A percentile compares a stretch with the other conserved stretches of the same genome.
phyloP scores from a whole-genome alignment of 2,888 invertebrate species.

The Volucella zonaria region DNA sequence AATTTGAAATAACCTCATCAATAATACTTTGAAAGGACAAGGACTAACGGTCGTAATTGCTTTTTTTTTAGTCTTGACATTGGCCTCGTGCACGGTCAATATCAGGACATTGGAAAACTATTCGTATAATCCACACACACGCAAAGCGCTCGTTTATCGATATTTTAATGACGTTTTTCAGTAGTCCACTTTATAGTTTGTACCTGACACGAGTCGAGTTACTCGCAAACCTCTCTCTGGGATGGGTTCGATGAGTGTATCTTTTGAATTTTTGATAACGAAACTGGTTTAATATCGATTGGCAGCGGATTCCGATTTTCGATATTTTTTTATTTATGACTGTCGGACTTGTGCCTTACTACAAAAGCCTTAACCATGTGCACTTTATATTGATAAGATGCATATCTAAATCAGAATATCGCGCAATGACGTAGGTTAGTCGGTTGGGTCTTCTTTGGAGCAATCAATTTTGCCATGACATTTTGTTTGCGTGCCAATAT shows the following conservation, averaged over 20 bases:
- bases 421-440: constrained; percentile 33
- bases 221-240: neutral
- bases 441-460: neutral
- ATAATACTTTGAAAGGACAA: constrained; percentile 30
- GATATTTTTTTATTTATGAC: constrained; percentile 48
- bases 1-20: neutral
- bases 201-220: constrained; percentile 9
- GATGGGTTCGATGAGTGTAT: neutral
- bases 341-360: constrained; percentile 16
- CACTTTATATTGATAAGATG: constrained; percentile 26
- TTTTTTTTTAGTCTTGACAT: constrained; percentile 32
- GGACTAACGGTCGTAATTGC: constrained; percentile 26
- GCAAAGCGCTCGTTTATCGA: constrained; percentile 31
- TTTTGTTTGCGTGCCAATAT: constrained; percentile 16
- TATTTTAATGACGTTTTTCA: constrained; percentile 5
- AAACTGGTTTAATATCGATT: constrained; percentile 49
- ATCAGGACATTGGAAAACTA: constrained; percentile 33
- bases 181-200: too few relatives aligned
- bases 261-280: constrained; percentile 35
- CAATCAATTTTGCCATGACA: constrained; percentile 44
- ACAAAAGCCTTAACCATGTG: constrained; percentile 18
- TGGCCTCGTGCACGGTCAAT: constrained; percentile 44
- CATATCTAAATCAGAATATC: constrained; percentile 40
- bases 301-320: neutral
- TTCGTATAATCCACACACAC: constrained; percentile 11